Percentiles rank a stretch among this genome's conserved stretches.
Conservation (phyloP, 2,113 vertebrate species). For the Pachypanchax playfairii region DNA sequence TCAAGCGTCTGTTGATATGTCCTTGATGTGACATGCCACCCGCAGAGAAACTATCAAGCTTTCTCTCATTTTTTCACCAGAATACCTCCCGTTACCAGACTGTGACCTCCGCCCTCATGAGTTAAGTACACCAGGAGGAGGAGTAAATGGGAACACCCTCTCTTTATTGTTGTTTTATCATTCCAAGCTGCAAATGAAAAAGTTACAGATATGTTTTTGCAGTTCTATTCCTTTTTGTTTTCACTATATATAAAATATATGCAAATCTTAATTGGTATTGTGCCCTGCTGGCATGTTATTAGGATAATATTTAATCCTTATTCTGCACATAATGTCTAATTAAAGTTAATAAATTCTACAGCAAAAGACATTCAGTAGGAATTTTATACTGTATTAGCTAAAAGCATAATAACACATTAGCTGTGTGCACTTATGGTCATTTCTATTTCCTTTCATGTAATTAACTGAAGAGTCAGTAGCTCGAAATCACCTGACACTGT, state of each 20-base stretch:
- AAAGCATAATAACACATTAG: constrained; percentile 44
- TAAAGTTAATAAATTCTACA: constrained; percentile 7
- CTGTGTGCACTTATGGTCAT: constrained; percentile 25
- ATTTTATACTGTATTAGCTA: constrained; percentile 16
- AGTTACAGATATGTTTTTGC: not conserved
- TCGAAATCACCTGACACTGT: constrained; percentile 55
- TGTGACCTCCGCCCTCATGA: constrained; percentile 33
- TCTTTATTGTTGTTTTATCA: not conserved
- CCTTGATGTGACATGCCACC: constrained; percentile 51
- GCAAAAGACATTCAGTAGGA: not conserved
- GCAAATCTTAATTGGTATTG: constrained; percentile 12
- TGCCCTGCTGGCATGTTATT: not conserved
- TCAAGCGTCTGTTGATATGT: constrained; percentile 52
- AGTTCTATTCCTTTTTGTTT: not conserved
- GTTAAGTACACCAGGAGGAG: constrained; percentile 40
- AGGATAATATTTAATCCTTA: constrained; percentile 13
- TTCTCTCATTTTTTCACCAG: constrained; percentile 9
- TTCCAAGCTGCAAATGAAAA: not conserved
- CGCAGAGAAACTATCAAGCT: constrained; percentile 41
- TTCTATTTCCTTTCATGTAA: constrained; percentile 55
- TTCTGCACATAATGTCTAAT: constrained; percentile 2
- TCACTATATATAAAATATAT: constrained; percentile 8
- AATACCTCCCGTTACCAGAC: constrained; percentile 1
- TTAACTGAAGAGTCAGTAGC: constrained; percentile 58
- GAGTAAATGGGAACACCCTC: constrained; percentile 16